Evolutionary conservation across 2,888 invertebrate species (phyloP).

Genomic region (Encarsia formosa): DNA sequence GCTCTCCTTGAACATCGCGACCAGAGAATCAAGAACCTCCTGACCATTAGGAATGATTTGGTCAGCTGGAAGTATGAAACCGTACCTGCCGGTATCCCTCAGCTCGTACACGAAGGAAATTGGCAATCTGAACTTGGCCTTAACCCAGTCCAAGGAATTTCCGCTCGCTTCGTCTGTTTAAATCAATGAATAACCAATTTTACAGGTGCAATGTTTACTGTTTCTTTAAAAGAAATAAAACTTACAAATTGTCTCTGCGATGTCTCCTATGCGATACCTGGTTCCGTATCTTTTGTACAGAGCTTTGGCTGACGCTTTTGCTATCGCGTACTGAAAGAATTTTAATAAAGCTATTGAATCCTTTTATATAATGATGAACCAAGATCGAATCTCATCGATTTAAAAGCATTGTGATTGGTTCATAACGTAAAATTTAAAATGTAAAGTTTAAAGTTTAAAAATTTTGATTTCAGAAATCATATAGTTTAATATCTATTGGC

Average conservation of each 20-base stretch:
- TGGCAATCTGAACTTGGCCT: conserved; percentile 18
- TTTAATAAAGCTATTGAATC: no score
- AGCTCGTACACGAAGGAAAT: conserved; percentile 62
- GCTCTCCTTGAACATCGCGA: neutral
- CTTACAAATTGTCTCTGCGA: conserved; percentile 48
- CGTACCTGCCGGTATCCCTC: conserved; percentile 60
- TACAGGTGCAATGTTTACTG: no score
- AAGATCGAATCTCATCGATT: no score
- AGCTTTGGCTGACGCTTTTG: conserved; percentile 54
- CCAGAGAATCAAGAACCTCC: conserved; percentile 43
- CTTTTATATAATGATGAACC: no score
- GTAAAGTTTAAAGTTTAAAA: no score
- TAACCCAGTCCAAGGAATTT: conserved; percentile 42
- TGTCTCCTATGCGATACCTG: conserved; percentile 58
- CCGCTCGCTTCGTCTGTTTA: neutral
- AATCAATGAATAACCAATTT: no score
- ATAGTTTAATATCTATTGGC: no score
- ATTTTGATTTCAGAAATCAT: no score
- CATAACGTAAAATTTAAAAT: no score
- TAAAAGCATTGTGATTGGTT: no score
- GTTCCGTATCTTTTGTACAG: conserved; percentile 58
- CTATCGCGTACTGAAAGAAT: conserved; percentile 30
- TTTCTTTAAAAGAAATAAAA: no score
- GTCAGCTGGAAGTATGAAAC: conserved; percentile 64
- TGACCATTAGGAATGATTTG: conserved; percentile 67